These are phyloP conservation scores for Mastacembelus armatus DNA, from an alignment of 2,797 vertebrate species.

Conservation along the genomic window DNA sequence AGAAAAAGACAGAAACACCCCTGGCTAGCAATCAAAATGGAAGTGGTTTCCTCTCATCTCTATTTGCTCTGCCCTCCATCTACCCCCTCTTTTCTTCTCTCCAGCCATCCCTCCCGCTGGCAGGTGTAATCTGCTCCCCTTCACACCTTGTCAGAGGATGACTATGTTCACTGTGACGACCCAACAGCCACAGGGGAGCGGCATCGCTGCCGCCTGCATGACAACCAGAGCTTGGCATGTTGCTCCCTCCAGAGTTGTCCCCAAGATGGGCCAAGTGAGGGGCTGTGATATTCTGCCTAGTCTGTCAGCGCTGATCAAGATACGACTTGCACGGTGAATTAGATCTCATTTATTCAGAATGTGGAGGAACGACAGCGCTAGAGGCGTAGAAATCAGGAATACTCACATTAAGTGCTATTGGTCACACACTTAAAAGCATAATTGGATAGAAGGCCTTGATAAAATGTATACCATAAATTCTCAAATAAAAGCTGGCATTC, in stretches of 20 bases:
- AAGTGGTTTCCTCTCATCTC: slow-evolving; percentile 68
- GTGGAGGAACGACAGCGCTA: slow-evolving; percentile 26
- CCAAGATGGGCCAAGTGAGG: slow-evolving; percentile 27
- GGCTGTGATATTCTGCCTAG: slow-evolving; percentile 38
- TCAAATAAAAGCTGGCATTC: slow-evolving; percentile 6
- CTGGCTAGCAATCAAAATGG: slow-evolving; percentile 66
- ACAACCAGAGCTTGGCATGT: slow-evolving; percentile 54
- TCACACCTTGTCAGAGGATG: slow-evolving; percentile 75
- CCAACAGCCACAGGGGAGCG: slow-evolving; percentile 53
- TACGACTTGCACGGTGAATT: slow-evolving; percentile 67
- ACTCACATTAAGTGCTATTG: slow-evolving; percentile 42
- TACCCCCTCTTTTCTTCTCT: slow-evolving; percentile 45
- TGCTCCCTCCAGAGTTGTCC: slow-evolving; percentile 51
- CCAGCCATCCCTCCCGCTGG: slow-evolving; percentile 65
- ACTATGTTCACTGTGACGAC: slow-evolving; percentile 59
- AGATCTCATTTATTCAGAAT: slow-evolving; percentile 58
- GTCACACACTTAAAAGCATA: slow-evolving; percentile 42
- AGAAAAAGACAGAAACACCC: slow-evolving; percentile 44
- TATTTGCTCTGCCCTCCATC: slow-evolving; percentile 57
- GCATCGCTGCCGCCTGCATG: slow-evolving; percentile 40
- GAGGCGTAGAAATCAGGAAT: slow-evolving; percentile 45
- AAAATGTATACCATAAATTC: slow-evolving; percentile 15
- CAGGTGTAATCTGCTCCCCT: slow-evolving; percentile 80
- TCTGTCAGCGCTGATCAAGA: slow-evolving; percentile 60
- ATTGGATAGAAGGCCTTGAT: slow-evolving; percentile 44